Conservation (phyloP, 2,888 invertebrate species). For the Meandrusa payeni region DNA sequence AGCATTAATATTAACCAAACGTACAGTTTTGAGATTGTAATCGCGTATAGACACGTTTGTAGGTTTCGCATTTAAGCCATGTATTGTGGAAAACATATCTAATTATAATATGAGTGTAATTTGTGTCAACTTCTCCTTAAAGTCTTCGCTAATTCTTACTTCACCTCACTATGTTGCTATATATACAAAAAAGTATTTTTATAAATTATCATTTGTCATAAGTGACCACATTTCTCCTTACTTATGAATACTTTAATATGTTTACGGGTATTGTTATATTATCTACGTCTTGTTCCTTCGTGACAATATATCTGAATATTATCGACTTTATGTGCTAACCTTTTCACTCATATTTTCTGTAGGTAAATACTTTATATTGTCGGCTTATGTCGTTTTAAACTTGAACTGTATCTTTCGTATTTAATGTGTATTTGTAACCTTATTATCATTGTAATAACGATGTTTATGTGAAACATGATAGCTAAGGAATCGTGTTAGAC, state of each 20-base stretch:
- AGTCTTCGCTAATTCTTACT: constrained; percentile 38
- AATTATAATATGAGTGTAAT: constrained; percentile 72
- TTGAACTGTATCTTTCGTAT: constrained; percentile 46
- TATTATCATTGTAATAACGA: constrained; percentile 58
- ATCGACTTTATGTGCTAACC: constrained; percentile 22
- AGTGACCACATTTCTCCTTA: constrained; percentile 22
- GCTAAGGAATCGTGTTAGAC: constrained; percentile 80
- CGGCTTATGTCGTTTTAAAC: constrained; percentile 27
- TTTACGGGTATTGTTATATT: constrained; percentile 35
- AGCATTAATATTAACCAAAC: constrained; percentile 66
- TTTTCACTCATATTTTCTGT: constrained; percentile 23
- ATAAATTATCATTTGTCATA: constrained; percentile 19
- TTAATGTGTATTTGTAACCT: constrained; percentile 65
- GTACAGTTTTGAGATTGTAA: constrained; percentile 70
- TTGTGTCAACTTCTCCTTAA: constrained; percentile 44
- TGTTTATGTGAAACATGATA: constrained; percentile 79
- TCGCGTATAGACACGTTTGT: constrained; percentile 71
- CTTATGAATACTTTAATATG: constrained; percentile 23
- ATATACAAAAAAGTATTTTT: constrained; percentile 21
- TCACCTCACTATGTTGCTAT: constrained; percentile 29
- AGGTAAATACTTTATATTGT: constrained; percentile 8
- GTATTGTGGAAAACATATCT: constrained; percentile 68
- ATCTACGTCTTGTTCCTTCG: constrained; percentile 71
- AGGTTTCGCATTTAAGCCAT: constrained; percentile 76
- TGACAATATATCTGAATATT: constrained; percentile 41